Percentiles rank a stretch among this genome's conserved stretches.
These are phyloP conservation scores for Aspidapion aeneum DNA, from an alignment of 2,888 invertebrate genomes.

Conservation along the genomic window DNA sequence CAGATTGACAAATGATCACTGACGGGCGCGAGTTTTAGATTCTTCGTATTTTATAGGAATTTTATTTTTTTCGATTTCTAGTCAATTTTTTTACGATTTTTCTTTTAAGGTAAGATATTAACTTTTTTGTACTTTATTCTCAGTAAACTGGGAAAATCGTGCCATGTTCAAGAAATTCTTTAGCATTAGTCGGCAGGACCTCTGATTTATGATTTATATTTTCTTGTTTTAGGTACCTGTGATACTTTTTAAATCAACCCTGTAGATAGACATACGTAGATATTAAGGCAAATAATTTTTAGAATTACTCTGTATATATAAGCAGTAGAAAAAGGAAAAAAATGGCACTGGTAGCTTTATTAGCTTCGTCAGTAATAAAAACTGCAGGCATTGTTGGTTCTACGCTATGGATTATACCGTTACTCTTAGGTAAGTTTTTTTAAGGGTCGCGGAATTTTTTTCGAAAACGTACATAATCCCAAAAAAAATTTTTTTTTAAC, in stretches of 20 bases:
- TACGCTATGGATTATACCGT: slow-evolving; percentile 79
- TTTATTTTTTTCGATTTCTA: slow-evolving; percentile 16
- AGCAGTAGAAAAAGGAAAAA: too few relatives aligned
- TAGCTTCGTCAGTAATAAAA: slow-evolving; percentile 75
- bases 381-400: slow-evolving; percentile 73
- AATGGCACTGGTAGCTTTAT: slow-evolving; percentile 72
- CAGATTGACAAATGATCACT: slow-evolving; percentile 30
- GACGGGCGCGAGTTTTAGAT: slow-evolving; percentile 23
- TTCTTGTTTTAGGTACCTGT: slow-evolving; percentile 23
- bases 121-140: slow-evolving; percentile 2
- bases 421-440: slow-evolving; percentile 73
- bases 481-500: too few relatives aligned
- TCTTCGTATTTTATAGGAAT: slow-evolving; percentile 12
- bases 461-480: too few relatives aligned
- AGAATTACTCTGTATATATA: too few relatives aligned
- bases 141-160: too few relatives aligned
- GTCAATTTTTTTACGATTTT: slow-evolving; percentile 6
- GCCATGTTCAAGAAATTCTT: too few relatives aligned
- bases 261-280: neutral
- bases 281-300: too few relatives aligned
- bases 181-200: too few relatives aligned
- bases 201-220: too few relatives aligned
- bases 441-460: too few relatives aligned
- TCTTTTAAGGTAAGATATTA: slow-evolving; percentile 13
- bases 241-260: slow-evolving; percentile 18